These are phyloP conservation scores for Pristionchus mayeri DNA, from an alignment of 2,888 invertebrate species.

Conservation along the genomic window DNA sequence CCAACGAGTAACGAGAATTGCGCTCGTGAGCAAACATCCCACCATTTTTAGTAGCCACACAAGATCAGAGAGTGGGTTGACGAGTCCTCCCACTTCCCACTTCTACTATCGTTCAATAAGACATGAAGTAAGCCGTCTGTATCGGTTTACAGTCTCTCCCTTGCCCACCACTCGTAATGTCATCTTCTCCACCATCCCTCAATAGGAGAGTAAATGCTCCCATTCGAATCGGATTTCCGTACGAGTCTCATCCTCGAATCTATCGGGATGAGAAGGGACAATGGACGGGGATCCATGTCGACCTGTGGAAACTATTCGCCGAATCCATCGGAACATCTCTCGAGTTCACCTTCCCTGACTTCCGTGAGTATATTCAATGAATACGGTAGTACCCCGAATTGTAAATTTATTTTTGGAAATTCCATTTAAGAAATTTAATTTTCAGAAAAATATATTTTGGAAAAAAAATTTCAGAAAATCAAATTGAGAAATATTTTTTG, in stretches of 20 bases:
- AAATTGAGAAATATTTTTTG: too few species aligned
- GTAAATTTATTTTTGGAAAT: too few species aligned
- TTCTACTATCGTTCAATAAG: too few species aligned
- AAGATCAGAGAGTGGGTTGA: too few species aligned
- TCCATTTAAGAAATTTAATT: too few species aligned
- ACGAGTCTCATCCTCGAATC: not conserved
- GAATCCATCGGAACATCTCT: not conserved
- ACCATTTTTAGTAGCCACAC: not conserved
- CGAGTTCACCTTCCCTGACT: not conserved
- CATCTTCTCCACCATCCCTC: not conserved
- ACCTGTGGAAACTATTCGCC: not conserved
- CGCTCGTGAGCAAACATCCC: not conserved
- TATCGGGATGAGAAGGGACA: not conserved
- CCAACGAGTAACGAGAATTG: not conserved
- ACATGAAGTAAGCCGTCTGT: too few species aligned
- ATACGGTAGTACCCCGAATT: too few species aligned
- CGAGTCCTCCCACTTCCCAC: too few species aligned
- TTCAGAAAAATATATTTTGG: too few species aligned
- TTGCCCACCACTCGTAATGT: not conserved
- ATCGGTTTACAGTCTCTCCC: not conserved
- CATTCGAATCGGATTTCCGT: not conserved
- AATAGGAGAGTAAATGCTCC: not conserved
- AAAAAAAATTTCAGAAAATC: conserved; percentile 54
- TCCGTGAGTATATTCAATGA: not conserved
- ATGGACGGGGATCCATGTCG: not conserved